Evolutionary conservation across 2,888 invertebrate species (phyloP).

Genomic region (Carterocephalus palaemon): DNA sequence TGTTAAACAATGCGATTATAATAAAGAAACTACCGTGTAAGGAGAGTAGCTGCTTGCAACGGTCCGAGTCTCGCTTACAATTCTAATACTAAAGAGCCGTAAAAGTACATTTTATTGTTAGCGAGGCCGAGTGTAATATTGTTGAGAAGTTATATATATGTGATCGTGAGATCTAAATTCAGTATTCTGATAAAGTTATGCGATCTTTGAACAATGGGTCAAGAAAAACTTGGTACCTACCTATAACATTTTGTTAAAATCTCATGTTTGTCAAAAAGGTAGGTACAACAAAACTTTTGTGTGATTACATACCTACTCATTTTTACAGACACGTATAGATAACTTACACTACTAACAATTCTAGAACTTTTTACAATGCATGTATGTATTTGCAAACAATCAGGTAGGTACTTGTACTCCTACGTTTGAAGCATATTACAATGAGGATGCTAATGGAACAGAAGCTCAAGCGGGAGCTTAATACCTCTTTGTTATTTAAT

Average conservation of each 20-base stretch:
- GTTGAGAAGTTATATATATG: conserved; percentile 5
- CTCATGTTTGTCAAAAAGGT: too few species aligned
- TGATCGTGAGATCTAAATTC: too few species aligned
- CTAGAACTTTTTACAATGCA: not conserved
- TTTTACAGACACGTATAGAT: too few species aligned
- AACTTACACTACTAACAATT: not conserved
- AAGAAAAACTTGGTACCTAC: too few species aligned
- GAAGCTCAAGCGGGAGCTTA: conserved; percentile 20
- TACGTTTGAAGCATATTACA: not conserved
- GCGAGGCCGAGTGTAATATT: not conserved
- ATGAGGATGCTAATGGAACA: conserved; percentile 21
- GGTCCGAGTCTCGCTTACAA: conserved; percentile 15
- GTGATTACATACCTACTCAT: too few species aligned
- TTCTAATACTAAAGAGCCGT: conserved; percentile 13
- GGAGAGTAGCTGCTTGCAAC: conserved; percentile 25
- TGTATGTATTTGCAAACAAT: conserved; percentile 21
- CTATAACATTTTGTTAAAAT: too few species aligned
- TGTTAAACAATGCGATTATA: conserved; percentile 54
- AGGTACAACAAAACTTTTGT: too few species aligned
- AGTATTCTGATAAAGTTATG: too few species aligned
- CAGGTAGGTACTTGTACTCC: not conserved
- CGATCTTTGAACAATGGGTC: too few species aligned
- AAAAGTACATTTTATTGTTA: conserved; percentile 12
- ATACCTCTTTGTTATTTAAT: conserved; percentile 42
- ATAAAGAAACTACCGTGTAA: conserved; percentile 45